Conservation (phyloP, 1,140 invertebrate species). For the Tetramorium simillimum region DNA sequence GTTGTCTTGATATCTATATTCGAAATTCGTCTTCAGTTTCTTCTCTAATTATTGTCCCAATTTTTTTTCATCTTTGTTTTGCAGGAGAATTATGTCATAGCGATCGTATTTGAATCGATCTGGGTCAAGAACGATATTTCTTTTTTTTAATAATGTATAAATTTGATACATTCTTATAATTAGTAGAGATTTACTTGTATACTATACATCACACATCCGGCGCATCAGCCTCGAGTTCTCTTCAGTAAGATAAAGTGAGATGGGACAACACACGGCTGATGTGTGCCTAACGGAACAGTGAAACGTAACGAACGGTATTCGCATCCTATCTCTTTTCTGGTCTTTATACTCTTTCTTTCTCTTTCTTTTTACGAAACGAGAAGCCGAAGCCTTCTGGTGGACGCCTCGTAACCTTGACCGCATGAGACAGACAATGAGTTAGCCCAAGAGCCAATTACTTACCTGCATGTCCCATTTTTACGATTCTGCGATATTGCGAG, state of each 20-base stretch:
- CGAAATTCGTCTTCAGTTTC: not conserved
- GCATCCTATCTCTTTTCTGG: constrained; percentile 53
- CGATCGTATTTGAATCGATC: not conserved
- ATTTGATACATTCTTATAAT: not conserved
- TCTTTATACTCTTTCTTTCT: constrained; percentile 43
- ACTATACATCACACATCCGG: not conserved
- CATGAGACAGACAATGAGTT: constrained; percentile 1
- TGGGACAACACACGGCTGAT: constrained; percentile 51
- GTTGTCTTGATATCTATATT: not conserved
- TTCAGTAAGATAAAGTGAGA: constrained; percentile 27
- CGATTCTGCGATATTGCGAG: not conserved
- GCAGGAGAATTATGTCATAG: not conserved
- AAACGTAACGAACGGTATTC: constrained; percentile 67
- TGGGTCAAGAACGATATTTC: not conserved
- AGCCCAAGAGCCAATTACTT: constrained; percentile 27
- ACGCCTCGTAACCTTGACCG: constrained; percentile 59
- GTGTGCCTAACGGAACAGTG: constrained; percentile 68
- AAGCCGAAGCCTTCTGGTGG: not conserved
- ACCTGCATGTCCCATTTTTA: constrained; percentile 11
- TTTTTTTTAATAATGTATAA: not conserved
- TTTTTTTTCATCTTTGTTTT: not conserved
- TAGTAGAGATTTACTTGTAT: not conserved
- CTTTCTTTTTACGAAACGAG: not conserved
- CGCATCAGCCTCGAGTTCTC: not conserved
- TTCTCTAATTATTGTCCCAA: not conserved